Evolutionary conservation across 2,797 vertebrate species (phyloP).

Genomic region (Halcyon smyrnensis): DNA sequence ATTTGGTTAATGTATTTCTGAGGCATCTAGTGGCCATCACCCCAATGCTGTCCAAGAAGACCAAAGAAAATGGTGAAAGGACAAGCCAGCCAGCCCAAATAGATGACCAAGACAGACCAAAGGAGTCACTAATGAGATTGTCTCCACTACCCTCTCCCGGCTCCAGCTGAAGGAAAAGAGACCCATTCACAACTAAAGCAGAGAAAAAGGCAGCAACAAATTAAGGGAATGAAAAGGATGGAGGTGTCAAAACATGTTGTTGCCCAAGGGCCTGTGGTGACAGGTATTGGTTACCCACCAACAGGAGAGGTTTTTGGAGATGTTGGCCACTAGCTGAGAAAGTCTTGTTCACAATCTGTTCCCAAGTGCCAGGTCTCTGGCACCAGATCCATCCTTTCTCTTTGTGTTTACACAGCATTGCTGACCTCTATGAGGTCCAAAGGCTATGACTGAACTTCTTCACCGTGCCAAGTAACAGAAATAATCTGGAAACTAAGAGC

Average conservation of each 20-base stretch:
- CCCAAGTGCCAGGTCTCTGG: background rate
- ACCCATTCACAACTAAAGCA: background rate
- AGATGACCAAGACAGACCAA: background rate
- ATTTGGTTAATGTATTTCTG: background rate
- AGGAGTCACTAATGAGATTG: background rate
- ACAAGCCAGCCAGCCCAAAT: background rate
- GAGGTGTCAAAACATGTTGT: background rate
- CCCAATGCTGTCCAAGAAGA: background rate
- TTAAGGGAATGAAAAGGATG: background rate
- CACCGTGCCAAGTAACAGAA: background rate
- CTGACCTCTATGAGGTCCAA: background rate
- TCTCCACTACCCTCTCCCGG: background rate
- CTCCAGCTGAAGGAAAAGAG: background rate
- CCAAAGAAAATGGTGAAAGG: background rate
- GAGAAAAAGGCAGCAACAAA: rapidly evolving
- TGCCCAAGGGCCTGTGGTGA: background rate
- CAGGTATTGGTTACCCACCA: background rate
- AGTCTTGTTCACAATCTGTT: background rate
- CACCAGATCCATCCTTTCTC: background rate
- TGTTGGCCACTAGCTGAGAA: background rate
- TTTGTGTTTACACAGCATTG: background rate
- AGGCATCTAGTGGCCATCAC: background rate
- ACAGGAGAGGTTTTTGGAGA: background rate
- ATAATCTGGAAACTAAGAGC: background rate
- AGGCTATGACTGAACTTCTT: background rate